Base-by-base conservation (phyloP, 2,797 vertebrate genomes). In the Coregonus sp. region DNA sequence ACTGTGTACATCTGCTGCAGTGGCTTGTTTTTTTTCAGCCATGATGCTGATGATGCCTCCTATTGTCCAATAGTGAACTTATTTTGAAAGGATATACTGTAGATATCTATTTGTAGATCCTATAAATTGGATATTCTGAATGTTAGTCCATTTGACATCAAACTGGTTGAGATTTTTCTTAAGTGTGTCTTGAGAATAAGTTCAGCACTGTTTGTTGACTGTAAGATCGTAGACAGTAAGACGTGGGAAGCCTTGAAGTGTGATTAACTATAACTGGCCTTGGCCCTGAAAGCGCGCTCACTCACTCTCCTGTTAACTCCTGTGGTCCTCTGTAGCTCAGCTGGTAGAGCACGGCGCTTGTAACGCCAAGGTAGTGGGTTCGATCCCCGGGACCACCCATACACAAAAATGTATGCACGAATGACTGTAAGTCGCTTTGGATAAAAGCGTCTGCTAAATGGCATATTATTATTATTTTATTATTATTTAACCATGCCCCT, bases 271-370 rank as follows among this genome's bases (percentile, higher is more conserved):
- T 11, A 47, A 47, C 40, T 11, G 40, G 40, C 2, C 9, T 61
- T 56, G 56, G 61, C 37, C 18, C 40, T 6, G n/a, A 15, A 54
- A n/a, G 61, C 15, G 12, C 50, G 11, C 31, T 33, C 29, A 59
- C 76, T 63, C 72, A 40, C 75, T 73, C 59, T 70, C 81, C 47
- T 82, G 84, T 89, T 25, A 25, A 25, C 25, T 25, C 25, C 25
- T 25, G 25, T 25, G 25, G 25, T 25, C 25, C 25, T 25, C 25
- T 25, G 25, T 25, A 25, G 25, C 25, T 25, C 25, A 25, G 25
- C 25, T 25, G 25, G 25, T 25, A 25, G 25, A 25, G 25, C 25
- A 25, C 25, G 25, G 25, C 25, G 25, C 25, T 25, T 25, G 25
- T 25, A 25, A 25, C 1, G 25, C 25, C 25, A 25, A 25, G 25